Base-by-base conservation (phyloP, 2,797 vertebrate species). In the Melanotaenia nigrans region DNA sequence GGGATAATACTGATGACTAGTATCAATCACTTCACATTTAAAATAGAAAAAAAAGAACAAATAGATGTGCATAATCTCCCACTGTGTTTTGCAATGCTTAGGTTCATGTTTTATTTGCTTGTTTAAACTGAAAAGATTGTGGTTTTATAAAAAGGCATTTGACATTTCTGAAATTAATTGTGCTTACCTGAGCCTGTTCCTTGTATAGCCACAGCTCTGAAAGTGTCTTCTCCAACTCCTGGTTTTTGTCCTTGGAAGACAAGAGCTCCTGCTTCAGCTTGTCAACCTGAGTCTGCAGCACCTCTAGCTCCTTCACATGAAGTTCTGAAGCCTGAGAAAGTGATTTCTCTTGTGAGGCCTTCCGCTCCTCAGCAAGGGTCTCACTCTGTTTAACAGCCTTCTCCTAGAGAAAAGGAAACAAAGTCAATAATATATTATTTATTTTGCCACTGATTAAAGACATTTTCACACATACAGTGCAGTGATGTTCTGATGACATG, bases 141-240 rank as follows among this genome's bases (percentile, higher is more conserved):
- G 22, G 2, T 5, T 59, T 18, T 36, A 49, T 12, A 56, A 24
- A 20, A 53, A 18, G 9, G 35, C 11, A 5, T n/a, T 13, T 12
- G 4, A 25, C 1, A 42, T 61, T 61, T 49, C 47, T 22, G n/a
- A 2, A 51, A 51, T 51, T 2, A 51, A 28, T 18, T 24, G 49
- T 68, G 20, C 75, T 33, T 94, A 99, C 98, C 93, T 93, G 91
- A 79, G 92, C 94, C 75, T 95, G 93, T 62, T 97, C 95, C 0
- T 95, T 96, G 68, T 95, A 94, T 10, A 85, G 84, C 75, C 91
- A 93, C 88, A 98, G 89, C 70, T 96, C 95, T 59, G 94, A 92
- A 35, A 95, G 83, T 73, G 91, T 87, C 69, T 92, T 93, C 83
- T 95, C 86, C 71, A 97, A 84, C 71, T 94, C 89, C 2, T 72